These are phyloP conservation scores for Cerastoderma edule DNA, from an alignment of 2,888 invertebrate species.

Conservation along the genomic window DNA sequence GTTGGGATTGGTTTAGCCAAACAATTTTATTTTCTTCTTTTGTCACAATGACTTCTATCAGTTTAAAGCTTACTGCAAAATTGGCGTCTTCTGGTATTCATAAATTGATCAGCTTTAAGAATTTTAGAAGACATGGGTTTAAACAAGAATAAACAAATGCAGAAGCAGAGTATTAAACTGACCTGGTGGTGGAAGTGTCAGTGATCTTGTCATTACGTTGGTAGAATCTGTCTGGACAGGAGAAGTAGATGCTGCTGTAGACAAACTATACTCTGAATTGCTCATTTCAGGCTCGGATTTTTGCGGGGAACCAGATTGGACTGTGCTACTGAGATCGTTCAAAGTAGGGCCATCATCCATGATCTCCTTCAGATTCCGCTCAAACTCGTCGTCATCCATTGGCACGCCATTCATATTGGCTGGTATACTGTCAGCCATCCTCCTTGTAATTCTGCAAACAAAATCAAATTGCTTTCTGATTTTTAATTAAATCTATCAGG, in stretches of 20 bases:
- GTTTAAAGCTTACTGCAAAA: no score
- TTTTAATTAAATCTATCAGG: no score
- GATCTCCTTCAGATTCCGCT: constrained; percentile 80
- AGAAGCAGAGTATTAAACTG: no score
- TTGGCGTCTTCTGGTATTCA: no score
- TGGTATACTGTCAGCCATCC: constrained; percentile 61
- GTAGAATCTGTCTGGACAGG: background rate
- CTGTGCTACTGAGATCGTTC: constrained; percentile 78
- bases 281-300: constrained; percentile 44
- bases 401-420: constrained; percentile 61
- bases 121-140: no score
- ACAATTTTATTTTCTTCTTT: no score
- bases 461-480: background rate
- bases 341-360: constrained; percentile 80
- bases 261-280: constrained; percentile 60
- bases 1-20: no score
- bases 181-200: constrained; percentile 29
- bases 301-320: constrained; percentile 74
- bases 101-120: no score
- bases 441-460: background rate
- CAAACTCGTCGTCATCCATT: constrained; percentile 80
- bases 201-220: constrained; percentile 45
- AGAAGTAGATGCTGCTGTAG: constrained; percentile 9
- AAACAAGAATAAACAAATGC: no score
- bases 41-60: no score